Evolutionary conservation across 1,140 invertebrate species (phyloP).

Genomic region (Drosophila pandora): DNA sequence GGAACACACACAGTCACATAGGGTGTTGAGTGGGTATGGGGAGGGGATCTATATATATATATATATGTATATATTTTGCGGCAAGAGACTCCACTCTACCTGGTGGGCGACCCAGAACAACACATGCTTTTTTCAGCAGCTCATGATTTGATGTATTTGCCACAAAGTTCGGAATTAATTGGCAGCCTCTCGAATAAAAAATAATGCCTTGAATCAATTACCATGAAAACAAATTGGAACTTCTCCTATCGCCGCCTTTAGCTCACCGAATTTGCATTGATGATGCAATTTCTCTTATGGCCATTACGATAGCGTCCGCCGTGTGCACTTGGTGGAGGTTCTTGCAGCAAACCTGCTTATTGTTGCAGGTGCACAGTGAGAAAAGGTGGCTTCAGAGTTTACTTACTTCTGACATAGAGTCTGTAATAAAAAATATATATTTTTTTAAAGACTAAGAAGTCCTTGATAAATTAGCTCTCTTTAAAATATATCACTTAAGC

Average conservation of each 20-base stretch:
- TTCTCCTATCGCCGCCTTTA: slow-evolving; percentile 37
- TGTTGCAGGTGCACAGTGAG: background rate
- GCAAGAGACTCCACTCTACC: slow-evolving; percentile 26
- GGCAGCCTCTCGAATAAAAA: slow-evolving; percentile 54
- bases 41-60: background rate
- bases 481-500: background rate
- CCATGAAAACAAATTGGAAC: slow-evolving; percentile 57
- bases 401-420: too few species aligned
- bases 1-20: slow-evolving; percentile 55
- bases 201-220: slow-evolving; percentile 70
- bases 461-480: background rate
- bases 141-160: slow-evolving; percentile 70
- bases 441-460: too few species aligned
- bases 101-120: slow-evolving; percentile 62
- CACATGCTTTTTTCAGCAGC: slow-evolving; percentile 14
- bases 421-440: too few species aligned
- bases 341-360: background rate
- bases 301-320: slow-evolving; percentile 21
- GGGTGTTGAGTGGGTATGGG: background rate
- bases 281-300: slow-evolving; percentile 71
- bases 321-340: slow-evolving; percentile 6
- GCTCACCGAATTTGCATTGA: slow-evolving; percentile 74
- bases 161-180: slow-evolving; percentile 73
- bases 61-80: background rate
- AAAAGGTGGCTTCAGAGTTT: background rate